phyloP scores from a whole-genome alignment of 2,888 invertebrate species.

The Temnothorax unifasciatus region DNA sequence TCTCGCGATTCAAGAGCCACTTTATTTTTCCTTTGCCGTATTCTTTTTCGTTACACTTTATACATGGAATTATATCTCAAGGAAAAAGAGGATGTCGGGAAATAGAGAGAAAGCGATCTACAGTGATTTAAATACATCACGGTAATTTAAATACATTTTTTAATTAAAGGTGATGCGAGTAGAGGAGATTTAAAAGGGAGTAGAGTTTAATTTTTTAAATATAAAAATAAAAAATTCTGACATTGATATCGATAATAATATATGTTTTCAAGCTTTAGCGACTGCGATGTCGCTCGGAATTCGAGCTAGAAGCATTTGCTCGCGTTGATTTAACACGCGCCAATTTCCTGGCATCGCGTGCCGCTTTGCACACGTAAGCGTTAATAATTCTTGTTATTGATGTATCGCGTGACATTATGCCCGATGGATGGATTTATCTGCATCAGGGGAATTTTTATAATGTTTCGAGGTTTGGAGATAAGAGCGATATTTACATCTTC shows the following conservation, averaged over 20 bases:
- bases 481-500: not conserved
- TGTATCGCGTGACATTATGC: conserved; percentile 62
- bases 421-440: conserved; percentile 16
- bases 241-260: not conserved
- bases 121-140: not conserved
- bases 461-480: not conserved
- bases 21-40: conserved; percentile 5
- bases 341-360: conserved; percentile 56
- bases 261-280: not conserved
- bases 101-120: not conserved
- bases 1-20: conserved; percentile 25
- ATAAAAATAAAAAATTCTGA: not conserved
- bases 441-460: conserved; percentile 14
- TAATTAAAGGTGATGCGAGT: not conserved
- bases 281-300: not conserved
- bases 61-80: conserved; percentile 16
- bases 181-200: not conserved
- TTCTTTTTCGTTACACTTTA: conserved; percentile 7
- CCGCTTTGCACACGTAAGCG: conserved; percentile 41
- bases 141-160: conserved; percentile 13
- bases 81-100: not conserved
- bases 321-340: conserved; percentile 18
- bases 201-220: not conserved
- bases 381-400: conserved; percentile 70
- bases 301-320: not conserved